Conservation (phyloP, 1,140 invertebrate species). For the Lordiphosa collinella region DNA sequence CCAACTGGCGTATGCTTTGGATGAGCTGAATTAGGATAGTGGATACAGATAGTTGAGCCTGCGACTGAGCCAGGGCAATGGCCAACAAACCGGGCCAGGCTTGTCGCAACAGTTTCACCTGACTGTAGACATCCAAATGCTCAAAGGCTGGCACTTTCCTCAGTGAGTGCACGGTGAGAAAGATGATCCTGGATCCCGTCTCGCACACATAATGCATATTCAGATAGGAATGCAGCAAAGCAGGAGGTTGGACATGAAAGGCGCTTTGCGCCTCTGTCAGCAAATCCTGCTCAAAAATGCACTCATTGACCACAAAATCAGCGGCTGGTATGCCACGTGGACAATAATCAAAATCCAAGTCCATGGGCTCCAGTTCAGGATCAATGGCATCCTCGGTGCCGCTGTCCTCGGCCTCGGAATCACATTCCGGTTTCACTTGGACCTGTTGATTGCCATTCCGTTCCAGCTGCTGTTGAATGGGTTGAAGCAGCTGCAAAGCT, state of each 20-base stretch:
- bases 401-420: constrained; percentile 64
- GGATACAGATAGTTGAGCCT: constrained; percentile 87
- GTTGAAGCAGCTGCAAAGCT: constrained; percentile 88
- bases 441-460: constrained; percentile 27
- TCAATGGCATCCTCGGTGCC: constrained; percentile 61
- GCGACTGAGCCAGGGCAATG: constrained; percentile 93
- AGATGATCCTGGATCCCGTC: constrained; percentile 92
- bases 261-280: constrained; percentile 85
- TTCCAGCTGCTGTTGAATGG: constrained; percentile 79
- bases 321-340: constrained; percentile 35
- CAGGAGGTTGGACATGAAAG: constrained; percentile 91
- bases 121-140: constrained; percentile 89
- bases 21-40: constrained; percentile 92
- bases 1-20: constrained; percentile 83
- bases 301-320: constrained; percentile 70
- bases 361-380: constrained; percentile 40
- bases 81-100: constrained; percentile 97
- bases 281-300: constrained; percentile 82
- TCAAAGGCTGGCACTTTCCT: constrained; percentile 91
- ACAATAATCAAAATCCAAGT: constrained; percentile 58
- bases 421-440: constrained; percentile 49
- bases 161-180: constrained; percentile 93
- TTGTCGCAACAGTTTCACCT: constrained; percentile 89
- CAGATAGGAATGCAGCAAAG: constrained; percentile 88
- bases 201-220: constrained; percentile 96